These are phyloP conservation scores for Chionomys nivalis DNA, from an alignment of 2,113 vertebrate species.

Conservation along the genomic window DNA sequence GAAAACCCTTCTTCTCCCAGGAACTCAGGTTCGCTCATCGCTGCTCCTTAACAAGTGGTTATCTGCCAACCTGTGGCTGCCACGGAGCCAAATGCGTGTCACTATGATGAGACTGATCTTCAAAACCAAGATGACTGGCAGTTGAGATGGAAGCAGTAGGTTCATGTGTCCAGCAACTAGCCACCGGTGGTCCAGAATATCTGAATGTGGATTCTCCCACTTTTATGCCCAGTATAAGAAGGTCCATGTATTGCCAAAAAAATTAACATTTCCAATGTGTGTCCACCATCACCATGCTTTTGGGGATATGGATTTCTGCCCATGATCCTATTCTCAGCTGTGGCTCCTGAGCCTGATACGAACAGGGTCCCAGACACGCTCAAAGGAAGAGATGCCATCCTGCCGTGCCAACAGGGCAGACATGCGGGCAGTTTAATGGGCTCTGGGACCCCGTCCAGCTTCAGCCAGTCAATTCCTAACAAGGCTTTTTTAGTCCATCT, in stretches of 20 bases:
- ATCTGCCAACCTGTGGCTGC: not conserved
- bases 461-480: not conserved
- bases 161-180: not conserved
- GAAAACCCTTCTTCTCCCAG: accelerated
- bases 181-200: not conserved
- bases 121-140: not conserved
- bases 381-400: not conserved
- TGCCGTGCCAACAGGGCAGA: not conserved
- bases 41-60: not conserved
- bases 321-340: not conserved
- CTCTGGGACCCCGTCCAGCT: not conserved
- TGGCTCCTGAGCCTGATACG: not conserved
- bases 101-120: not conserved
- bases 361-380: not conserved
- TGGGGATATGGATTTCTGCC: not conserved
- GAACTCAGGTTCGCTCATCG: too few relatives aligned
- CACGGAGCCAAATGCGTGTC: not conserved
- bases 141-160: not conserved
- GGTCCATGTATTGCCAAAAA: not conserved
- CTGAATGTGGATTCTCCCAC: not conserved
- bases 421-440: not conserved
- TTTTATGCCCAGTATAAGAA: not conserved
- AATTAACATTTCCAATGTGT: not conserved
- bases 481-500: not conserved
- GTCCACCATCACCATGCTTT: not conserved